Percentiles rank a stretch among this genome's conserved stretches.
phyloP scores from a whole-genome alignment of 92 coral and sea anemone genomes.

The Porites lobata region DNA sequence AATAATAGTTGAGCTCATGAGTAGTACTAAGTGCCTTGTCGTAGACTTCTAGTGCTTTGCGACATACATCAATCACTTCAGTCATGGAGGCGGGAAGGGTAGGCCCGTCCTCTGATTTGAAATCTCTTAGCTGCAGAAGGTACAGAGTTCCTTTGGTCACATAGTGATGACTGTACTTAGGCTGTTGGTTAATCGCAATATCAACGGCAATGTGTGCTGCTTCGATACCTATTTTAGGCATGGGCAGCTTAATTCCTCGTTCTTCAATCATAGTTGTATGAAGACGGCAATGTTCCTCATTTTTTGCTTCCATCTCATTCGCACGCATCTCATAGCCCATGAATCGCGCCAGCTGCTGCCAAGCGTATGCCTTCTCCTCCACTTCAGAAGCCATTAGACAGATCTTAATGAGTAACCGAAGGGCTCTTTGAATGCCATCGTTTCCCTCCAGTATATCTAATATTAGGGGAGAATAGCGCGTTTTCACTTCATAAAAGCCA shows the following conservation, averaged over 20 bases:
- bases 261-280: slow-evolving; percentile 7
- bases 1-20: neutral
- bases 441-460: slow-evolving; percentile 37
- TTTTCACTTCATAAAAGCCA: slow-evolving; percentile 56
- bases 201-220: slow-evolving; percentile 71
- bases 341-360: slow-evolving; percentile 80
- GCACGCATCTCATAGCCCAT: slow-evolving; percentile 75
- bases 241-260: neutral
- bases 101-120: slow-evolving; percentile 8
- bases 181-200: slow-evolving; percentile 57
- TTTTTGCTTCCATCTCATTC: slow-evolving; percentile 5
- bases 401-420: slow-evolving; percentile 49
- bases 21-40: neutral
- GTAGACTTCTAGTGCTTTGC: neutral
- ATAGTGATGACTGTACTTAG: slow-evolving; percentile 61
- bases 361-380: slow-evolving; percentile 66
- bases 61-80: neutral
- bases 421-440: slow-evolving; percentile 39
- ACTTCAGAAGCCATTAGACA: slow-evolving; percentile 39
- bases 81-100: neutral
- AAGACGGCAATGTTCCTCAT: slow-evolving; percentile 4
- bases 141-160: slow-evolving; percentile 62
- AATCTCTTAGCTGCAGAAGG: slow-evolving; percentile 48
- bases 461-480: slow-evolving; percentile 64
- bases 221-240: slow-evolving; percentile 57